Conservation (phyloP, 2,113 vertebrate species). For the Limnothrissa miodon region DNA sequence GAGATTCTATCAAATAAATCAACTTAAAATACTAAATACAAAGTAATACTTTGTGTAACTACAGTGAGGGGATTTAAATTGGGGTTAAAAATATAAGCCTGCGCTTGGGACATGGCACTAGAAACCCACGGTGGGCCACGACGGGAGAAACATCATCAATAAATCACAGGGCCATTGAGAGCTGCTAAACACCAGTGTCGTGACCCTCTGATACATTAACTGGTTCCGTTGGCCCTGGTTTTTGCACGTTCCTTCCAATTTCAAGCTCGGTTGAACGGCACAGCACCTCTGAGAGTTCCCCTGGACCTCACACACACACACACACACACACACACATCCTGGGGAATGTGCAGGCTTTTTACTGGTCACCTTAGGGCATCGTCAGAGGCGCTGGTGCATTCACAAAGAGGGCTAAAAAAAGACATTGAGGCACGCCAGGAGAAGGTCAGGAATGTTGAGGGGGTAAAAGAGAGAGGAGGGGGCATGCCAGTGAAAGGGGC, state of each 20-base stretch:
- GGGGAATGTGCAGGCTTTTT: neutral
- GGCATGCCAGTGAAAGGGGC: neutral
- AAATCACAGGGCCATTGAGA: constrained; percentile 45
- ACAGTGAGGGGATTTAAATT: neutral
- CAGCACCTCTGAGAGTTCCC: constrained; percentile 46
- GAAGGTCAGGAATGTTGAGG: neutral
- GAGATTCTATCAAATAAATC: too few species aligned
- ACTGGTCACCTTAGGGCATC: neutral
- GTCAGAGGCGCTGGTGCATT: neutral
- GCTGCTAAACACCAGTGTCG: constrained; percentile 58
- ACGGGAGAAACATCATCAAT: neutral
- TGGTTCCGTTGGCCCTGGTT: constrained; percentile 51
- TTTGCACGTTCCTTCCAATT: constrained; percentile 63
- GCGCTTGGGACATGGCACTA: neutral
- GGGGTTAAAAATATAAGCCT: too few species aligned
- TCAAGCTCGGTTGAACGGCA: constrained; percentile 63
- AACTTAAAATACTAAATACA: too few species aligned
- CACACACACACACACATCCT: neutral
- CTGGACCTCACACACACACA: constrained; percentile 35
- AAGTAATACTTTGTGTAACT: too few species aligned
- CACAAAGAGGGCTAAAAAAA: neutral
- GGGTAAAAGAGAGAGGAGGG: neutral
- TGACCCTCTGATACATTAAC: constrained; percentile 61
- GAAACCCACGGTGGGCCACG: neutral
- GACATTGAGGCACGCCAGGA: neutral